Evolutionary conservation across 2,888 invertebrate species (phyloP).

Genomic region (Apeira syringaria): DNA sequence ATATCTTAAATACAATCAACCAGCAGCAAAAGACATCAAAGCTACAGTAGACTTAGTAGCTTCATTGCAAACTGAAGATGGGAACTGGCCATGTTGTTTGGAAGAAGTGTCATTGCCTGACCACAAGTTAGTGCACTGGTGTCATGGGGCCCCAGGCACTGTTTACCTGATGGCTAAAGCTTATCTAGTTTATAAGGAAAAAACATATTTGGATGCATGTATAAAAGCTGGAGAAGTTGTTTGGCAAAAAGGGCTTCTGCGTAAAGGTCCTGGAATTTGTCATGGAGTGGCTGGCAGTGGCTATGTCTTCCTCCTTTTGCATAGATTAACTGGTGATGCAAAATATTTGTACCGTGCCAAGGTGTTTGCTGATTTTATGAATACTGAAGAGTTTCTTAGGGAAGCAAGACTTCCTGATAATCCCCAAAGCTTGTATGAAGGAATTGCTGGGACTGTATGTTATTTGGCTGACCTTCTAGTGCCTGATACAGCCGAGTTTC

Average conservation of each 20-base stretch:
- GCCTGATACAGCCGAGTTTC: constrained; percentile 90
- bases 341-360: constrained; percentile 90
- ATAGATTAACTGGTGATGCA: constrained; percentile 88
- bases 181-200: constrained; percentile 88
- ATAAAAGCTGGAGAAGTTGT: constrained; percentile 88
- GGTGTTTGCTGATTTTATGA: constrained; percentile 90
- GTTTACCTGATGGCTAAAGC: constrained; percentile 93
- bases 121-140: constrained; percentile 94
- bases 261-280: constrained; percentile 95
- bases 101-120: constrained; percentile 85
- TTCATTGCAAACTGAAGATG: constrained; percentile 86
- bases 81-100: constrained; percentile 90
- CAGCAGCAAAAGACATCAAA: constrained; percentile 84
- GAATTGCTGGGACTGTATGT: constrained; percentile 93
- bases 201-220: constrained; percentile 88
- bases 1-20: constrained; percentile 79
- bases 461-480: constrained; percentile 90
- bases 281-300: constrained; percentile 94
- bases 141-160: constrained; percentile 94
- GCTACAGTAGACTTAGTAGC: constrained; percentile 86
- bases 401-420: constrained; percentile 90
- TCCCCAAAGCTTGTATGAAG: constrained; percentile 94
- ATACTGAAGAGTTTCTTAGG: constrained; percentile 84
- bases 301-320: constrained; percentile 90
- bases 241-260: constrained; percentile 92